Evolutionary conservation across 2,888 invertebrate genomes (phyloP).

Genomic region (Bursaphelenchus okinawaensis): DNA sequence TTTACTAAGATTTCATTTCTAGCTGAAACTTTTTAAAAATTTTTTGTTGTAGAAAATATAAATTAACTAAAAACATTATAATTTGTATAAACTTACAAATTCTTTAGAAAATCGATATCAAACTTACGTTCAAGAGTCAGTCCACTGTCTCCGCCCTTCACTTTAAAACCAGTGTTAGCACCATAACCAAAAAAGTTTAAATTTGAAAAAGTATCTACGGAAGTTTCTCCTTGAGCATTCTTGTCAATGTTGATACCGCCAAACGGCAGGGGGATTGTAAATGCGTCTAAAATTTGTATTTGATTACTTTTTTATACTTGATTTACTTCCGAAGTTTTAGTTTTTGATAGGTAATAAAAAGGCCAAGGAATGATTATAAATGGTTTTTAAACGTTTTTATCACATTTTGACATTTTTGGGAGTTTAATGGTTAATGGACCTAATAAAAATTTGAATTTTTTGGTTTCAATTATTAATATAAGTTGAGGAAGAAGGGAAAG

Average conservation of each 20-base stretch:
- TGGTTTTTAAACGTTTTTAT: too few relatives aligned
- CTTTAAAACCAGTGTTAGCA: not conserved
- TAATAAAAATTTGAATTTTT: too few relatives aligned
- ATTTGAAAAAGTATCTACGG: not conserved
- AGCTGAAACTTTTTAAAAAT: not conserved
- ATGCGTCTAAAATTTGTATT: not conserved
- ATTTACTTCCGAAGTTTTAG: too few relatives aligned
- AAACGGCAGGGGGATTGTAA: not conserved
- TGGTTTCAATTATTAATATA: too few relatives aligned
- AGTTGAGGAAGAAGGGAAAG: too few relatives aligned
- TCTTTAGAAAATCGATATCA: too few relatives aligned
- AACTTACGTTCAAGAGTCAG: not conserved
- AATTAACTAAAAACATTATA: too few relatives aligned
- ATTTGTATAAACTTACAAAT: not conserved
- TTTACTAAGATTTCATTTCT: not conserved
- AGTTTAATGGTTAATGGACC: too few relatives aligned
- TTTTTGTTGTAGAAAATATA: not conserved
- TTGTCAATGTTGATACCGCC: not conserved
- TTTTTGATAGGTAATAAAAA: too few relatives aligned
- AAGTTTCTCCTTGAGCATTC: not conserved
- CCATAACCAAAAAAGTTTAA: not conserved
- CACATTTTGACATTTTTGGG: too few relatives aligned
- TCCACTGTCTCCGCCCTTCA: not conserved
- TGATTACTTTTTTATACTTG: too few relatives aligned
- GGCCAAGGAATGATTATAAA: too few relatives aligned